Base-by-base conservation (phyloP, 2,888 invertebrate species). In the Mythimna pallens region DNA sequence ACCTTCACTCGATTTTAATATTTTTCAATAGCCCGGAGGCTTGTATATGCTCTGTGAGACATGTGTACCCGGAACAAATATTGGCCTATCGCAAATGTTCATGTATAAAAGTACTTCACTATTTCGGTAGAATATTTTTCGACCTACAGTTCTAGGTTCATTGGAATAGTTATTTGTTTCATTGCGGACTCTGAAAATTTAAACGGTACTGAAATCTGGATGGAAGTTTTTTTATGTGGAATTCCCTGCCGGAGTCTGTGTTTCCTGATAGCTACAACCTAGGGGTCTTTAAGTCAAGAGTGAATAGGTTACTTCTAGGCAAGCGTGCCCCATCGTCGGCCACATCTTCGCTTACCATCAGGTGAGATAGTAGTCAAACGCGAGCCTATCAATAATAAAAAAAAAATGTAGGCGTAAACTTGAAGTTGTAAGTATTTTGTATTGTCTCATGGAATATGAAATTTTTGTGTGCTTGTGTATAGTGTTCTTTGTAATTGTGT, bases 1-100 rank as follows among this genome's bases (percentile, higher is more conserved):
- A 50, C n/a, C 14, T 36, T 52, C 10, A 65, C 62, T 71, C 9
- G 7, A 22, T 62, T 77, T 70, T 64, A 69, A 54, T 30, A 47
- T 54, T 65, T 65, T 61, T n/a, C 59, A 43, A 36, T 43, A 43
- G 34, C 30, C 12, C 12, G 14, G 25, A 34, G 65, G 14, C 10
- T 54, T 36, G 59, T 63, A 30, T 30, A 30, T 30, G 30, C 30
- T 1, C 0, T 30, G 30, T 30, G 30, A 30, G 30, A 25, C 36
- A 14, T 25, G 25, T 25, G 17, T 5, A n/a, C 12, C 30, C 7
- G 12, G 22, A 63, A 54, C 22, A 22, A 47, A 47, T 17, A 22
- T 30, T 61, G 54, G 50, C 3, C 8, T 7, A 10, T 65, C 25
- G n/a, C 25, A 36, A 47, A 74, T 20, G 8, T 40, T 20, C 47